phyloP scores from a whole-genome alignment of 2,797 vertebrate species.

The Silurus lanzhouensis region DNA sequence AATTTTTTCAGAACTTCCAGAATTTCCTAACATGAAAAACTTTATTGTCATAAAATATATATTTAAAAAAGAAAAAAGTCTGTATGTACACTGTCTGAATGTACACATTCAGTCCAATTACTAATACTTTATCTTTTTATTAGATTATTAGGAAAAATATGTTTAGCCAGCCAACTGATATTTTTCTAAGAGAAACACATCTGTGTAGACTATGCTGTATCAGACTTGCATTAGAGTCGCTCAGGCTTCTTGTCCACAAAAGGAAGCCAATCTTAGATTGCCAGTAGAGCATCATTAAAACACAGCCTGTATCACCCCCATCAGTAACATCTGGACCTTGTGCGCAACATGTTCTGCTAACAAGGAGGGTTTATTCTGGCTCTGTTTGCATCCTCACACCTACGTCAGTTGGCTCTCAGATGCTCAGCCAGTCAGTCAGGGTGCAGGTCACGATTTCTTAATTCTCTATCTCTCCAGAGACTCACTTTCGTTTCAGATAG shows the following conservation, averaged over 20 bases:
- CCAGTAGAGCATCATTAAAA: not conserved
- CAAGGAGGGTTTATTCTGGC: conserved; percentile 17
- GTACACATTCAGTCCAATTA: not conserved
- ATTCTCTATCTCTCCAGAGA: conserved; percentile 50
- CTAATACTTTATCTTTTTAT: not conserved
- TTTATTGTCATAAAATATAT: not conserved
- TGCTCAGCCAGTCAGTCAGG: conserved; percentile 39
- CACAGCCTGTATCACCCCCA: not conserved
- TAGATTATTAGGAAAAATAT: not conserved
- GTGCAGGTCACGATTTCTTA: conserved; percentile 45
- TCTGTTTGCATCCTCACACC: conserved; percentile 39
- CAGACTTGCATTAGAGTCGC: not conserved
- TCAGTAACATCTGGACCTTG: not conserved
- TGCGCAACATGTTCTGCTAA: not conserved
- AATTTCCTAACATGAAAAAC: not conserved
- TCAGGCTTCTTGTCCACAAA: not conserved
- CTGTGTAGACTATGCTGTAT: not conserved
- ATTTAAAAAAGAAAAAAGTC: too few species aligned
- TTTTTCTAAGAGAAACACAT: not conserved
- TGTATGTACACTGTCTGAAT: not conserved
- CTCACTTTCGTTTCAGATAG: conserved; percentile 42
- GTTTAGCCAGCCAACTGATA: not conserved
- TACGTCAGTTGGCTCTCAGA: conserved; percentile 33
- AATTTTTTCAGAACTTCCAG: not conserved
- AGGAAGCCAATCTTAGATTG: not conserved